Base-by-base conservation (phyloP, 1,140 invertebrate genomes). In the Heliothis subflexa region DNA sequence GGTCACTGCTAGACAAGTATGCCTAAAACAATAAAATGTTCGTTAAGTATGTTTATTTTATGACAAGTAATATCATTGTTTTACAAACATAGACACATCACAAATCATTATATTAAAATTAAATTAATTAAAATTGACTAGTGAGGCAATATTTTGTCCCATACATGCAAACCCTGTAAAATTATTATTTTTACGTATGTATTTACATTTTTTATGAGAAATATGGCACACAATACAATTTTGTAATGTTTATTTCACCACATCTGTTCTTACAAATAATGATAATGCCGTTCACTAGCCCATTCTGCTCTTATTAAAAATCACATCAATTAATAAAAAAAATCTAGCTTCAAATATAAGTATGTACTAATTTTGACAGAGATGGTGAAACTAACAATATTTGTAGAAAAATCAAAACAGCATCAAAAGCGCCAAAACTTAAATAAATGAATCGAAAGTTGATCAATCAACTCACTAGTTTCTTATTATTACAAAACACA, bases 71-170 rank as follows among this genome's bases (percentile, higher is more conserved):
- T 59, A 59, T 61, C 54, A 45, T 74, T 61, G 55, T 74, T 59
- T 61, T 11, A 74, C 55, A 74, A 74, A 74, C 71, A 73, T 47
- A 21, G 40, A 14, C 59, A 62, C 66, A n/a, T 71, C 68, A 71
- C 55, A 74, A 61, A 74, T 61, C 16, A 61, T 74, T 59, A 25
- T 49, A 61, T 25, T 59, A 74, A 61, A 47, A 57, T 62, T 75
- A 45, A 78, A 81, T 84, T 81, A 49, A 81, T 83, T 81, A 80
- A 64, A 87, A 84, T 87, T 89, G 87, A 89, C 87, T 89, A 89
- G 87, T 81, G 71, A 82, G 79, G 77, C 80, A 85, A 55, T 82
- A 72, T 71, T 33, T 78, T 81, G 78, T 54, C 78, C 71, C 82
- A 77, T 81, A 21, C 70, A 71, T 75, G 47, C 71, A 64, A 55